phyloP scores from a whole-genome alignment of 1,140 invertebrate species.

The Pogonomyrmex barbatus region DNA sequence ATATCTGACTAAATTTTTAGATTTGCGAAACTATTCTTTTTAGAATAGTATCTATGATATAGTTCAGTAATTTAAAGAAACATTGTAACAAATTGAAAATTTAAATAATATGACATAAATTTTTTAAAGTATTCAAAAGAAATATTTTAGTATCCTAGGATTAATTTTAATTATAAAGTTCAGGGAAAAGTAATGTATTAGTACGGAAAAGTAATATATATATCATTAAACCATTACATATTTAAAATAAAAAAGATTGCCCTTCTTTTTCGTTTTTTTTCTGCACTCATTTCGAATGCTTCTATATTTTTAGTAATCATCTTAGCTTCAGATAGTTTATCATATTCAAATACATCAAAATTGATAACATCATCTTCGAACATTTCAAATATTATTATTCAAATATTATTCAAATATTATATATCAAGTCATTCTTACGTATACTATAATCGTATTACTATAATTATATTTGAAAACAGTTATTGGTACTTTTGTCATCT shows the following conservation, averaged over 20 bases:
- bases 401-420: too few species aligned
- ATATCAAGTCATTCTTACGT: slow-evolving; percentile 82
- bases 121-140: too few species aligned
- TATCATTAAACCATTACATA: neutral
- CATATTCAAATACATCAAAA: slow-evolving; percentile 84
- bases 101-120: too few species aligned
- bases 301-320: slow-evolving; percentile 81
- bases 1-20: too few species aligned
- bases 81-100: too few species aligned
- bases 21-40: too few species aligned
- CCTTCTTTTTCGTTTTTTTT: slow-evolving; percentile 77
- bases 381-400: slow-evolving; percentile 80
- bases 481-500: slow-evolving; percentile 78
- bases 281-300: slow-evolving; percentile 78
- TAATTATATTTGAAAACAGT: slow-evolving; percentile 85
- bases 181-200: too few species aligned
- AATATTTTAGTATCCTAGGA: neutral
- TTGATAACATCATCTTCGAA: slow-evolving; percentile 81
- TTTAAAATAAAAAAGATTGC: slow-evolving; percentile 64
- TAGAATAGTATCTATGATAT: too few species aligned
- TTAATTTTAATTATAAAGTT: neutral
- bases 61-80: too few species aligned
- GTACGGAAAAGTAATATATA: neutral
- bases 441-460: slow-evolving; percentile 50
- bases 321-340: slow-evolving; percentile 83